A percentile compares a stretch with the other conserved stretches of the same genome.
Conservation (phyloP, 2,113 vertebrate species). For the Pithys albifrons region DNA sequence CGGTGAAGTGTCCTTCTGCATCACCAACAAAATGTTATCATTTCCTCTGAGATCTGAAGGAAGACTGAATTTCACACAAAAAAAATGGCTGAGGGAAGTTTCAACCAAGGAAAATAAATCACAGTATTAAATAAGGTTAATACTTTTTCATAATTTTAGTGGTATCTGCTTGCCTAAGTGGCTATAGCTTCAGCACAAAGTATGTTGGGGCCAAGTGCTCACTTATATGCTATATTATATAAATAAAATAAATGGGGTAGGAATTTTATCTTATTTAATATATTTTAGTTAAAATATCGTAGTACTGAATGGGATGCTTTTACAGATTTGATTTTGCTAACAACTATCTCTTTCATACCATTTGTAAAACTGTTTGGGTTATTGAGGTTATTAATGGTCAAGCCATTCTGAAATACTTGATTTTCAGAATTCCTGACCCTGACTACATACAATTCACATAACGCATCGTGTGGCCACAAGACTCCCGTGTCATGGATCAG, state of each 20-base stretch:
- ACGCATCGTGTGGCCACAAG: background rate
- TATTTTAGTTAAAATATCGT: background rate
- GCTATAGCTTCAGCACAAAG: background rate
- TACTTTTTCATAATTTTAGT: background rate
- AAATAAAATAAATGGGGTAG: background rate
- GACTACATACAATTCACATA: background rate
- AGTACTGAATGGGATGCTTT: background rate
- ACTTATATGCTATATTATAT: background rate
- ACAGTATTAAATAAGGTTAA: background rate
- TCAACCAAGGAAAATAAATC: background rate
- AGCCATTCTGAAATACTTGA: background rate
- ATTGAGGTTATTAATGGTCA: background rate
- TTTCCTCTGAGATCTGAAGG: background rate
- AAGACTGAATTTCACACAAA: background rate
- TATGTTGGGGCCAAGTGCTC: background rate
- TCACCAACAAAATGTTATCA: background rate
- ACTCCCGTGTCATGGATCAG: background rate
- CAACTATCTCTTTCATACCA: background rate
- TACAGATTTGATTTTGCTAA: background rate
- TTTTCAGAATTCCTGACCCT: background rate
- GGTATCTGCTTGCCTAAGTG: background rate
- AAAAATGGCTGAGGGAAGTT: background rate
- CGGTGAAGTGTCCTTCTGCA: background rate
- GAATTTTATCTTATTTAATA: background rate
- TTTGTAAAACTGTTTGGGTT: background rate